phyloP scores from a whole-genome alignment of 2,797 vertebrate species.

The Adelosebastes latens region DNA sequence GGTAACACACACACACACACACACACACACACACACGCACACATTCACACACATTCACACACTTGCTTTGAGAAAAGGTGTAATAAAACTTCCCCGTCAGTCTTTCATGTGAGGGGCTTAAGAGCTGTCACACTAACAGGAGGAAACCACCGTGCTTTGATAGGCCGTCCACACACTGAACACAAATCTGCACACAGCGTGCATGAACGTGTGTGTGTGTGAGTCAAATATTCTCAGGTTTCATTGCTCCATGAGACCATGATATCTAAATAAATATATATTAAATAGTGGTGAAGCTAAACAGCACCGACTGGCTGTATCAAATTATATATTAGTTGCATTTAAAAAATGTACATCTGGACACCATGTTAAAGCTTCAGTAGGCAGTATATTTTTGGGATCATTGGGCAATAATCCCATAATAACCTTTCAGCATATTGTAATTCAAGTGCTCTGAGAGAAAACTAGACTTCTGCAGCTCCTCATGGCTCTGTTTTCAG shows the following conservation, averaged over 20 bases:
- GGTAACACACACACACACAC: constrained; percentile 3
- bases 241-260: constrained; percentile 1
- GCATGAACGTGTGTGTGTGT: constrained; percentile 45
- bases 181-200: constrained; percentile 33
- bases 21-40: background rate
- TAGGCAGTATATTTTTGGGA: too few species aligned
- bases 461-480: too few species aligned
- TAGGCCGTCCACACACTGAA: constrained; percentile 34
- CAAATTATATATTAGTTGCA: too few species aligned
- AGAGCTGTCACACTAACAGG: constrained; percentile 69
- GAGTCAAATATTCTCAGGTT: constrained; percentile 18
- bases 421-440: too few species aligned
- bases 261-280: constrained; percentile 9
- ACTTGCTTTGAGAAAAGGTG: constrained; percentile 52
- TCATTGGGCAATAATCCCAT: too few species aligned
- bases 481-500: too few species aligned
- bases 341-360: too few species aligned
- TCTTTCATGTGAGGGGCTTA: constrained; percentile 76
- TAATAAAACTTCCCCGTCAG: constrained; percentile 70
- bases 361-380: too few species aligned
- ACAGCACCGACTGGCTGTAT: too few species aligned
- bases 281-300: background rate
- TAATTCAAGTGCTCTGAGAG: too few species aligned
- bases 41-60: constrained; percentile 5
- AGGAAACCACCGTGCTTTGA: constrained; percentile 68